Evolutionary conservation across 1,140 invertebrate species (phyloP).

Genomic region (Amyelois transitella): DNA sequence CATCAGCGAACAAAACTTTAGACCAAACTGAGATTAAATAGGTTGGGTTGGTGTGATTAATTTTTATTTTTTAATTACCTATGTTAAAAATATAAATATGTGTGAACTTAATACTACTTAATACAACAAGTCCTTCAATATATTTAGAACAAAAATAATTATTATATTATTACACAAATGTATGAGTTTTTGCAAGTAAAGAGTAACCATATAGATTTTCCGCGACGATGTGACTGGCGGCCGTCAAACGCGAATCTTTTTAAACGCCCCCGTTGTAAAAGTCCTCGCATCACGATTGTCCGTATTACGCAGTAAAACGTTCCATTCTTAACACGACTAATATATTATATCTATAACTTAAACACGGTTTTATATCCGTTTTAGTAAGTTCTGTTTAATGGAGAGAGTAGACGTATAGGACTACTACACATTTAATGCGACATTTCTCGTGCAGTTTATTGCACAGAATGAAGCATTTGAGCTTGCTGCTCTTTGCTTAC

Average conservation of each 20-base stretch:
- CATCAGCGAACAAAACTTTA: too few relatives aligned
- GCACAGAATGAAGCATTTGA: too few relatives aligned
- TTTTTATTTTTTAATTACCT: too few relatives aligned
- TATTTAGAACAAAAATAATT: too few relatives aligned
- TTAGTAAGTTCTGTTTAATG: background rate
- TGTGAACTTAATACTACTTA: too few relatives aligned
- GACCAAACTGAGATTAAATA: too few relatives aligned
- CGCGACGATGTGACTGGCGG: constrained; percentile 28
- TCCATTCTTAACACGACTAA: constrained; percentile 54
- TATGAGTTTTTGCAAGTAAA: too few relatives aligned
- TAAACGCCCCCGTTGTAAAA: constrained; percentile 65
- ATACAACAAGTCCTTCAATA: too few relatives aligned
- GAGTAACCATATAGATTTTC: constrained; percentile 1
- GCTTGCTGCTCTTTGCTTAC: too few relatives aligned
- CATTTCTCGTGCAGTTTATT: background rate
- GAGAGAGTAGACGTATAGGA: background rate
- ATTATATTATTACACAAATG: too few relatives aligned
- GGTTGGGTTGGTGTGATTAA: too few relatives aligned
- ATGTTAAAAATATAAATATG: too few relatives aligned
- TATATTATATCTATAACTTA: constrained; percentile 54
- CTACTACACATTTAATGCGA: background rate
- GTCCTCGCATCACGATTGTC: constrained; percentile 55
- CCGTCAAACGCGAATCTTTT: constrained; percentile 52
- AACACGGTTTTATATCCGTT: constrained; percentile 32
- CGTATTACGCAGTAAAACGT: constrained; percentile 67